phyloP scores from a whole-genome alignment of 2,797 vertebrate species.

The Avahi laniger region DNA sequence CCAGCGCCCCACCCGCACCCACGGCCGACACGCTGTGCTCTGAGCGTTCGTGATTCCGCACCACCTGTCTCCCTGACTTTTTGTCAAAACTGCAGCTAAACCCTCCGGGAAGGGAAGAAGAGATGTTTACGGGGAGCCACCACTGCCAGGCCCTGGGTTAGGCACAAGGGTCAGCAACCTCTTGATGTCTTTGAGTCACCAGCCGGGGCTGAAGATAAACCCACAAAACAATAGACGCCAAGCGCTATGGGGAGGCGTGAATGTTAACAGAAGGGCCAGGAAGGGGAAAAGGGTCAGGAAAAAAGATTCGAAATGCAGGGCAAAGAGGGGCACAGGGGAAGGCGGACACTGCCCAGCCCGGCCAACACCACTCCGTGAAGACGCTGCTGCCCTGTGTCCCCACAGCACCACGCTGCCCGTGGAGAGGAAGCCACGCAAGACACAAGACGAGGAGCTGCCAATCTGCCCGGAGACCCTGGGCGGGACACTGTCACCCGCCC shows the following conservation, averaged over 20 bases:
- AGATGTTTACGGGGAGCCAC: not conserved
- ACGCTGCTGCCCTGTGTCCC: fast-evolving
- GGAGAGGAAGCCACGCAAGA: not conserved
- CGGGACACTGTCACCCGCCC: not conserved
- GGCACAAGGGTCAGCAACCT: not conserved
- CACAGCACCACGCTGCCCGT: not conserved
- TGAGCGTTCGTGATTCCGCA: not conserved
- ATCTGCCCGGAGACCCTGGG: not conserved
- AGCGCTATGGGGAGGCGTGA: not conserved
- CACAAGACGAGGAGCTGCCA: not conserved
- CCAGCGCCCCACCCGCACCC: not conserved
- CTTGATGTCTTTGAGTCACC: not conserved
- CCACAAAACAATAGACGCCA: not conserved
- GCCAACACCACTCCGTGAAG: not conserved
- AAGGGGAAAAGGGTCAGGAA: too few relatives aligned
- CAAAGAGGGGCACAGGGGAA: not conserved
- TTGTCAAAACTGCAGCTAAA: not conserved
- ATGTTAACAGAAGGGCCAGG: not conserved
- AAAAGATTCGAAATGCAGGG: not conserved
- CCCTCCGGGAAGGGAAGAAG: not conserved
- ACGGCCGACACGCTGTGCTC: not conserved
- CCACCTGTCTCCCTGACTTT: not conserved
- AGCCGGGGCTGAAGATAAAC: not conserved
- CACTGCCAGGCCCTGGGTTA: not conserved
- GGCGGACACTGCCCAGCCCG: not conserved